Conservation (phyloP, 2,113 vertebrate genomes). For the Hippocampus barbouri region DNA sequence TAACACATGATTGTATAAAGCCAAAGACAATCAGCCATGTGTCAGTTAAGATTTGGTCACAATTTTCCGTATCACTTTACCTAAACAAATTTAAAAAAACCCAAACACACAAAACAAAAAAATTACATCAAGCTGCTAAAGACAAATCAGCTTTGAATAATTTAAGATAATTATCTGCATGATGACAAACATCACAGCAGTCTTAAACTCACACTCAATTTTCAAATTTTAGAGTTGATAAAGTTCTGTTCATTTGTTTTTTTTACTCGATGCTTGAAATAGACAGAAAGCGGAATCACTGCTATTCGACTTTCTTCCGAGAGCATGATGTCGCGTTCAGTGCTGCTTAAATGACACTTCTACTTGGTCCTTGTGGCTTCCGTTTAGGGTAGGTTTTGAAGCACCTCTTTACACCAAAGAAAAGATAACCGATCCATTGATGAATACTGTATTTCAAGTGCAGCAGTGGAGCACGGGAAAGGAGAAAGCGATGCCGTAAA, state of each 20-base stretch:
- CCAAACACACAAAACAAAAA: neutral
- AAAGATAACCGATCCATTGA: neutral
- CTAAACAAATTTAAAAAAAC: neutral
- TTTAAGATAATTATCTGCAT: neutral
- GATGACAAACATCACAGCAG: neutral
- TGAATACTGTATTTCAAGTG: conserved; percentile 14
- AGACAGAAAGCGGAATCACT: too few relatives aligned
- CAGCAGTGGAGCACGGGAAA: conserved; percentile 10
- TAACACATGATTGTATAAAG: neutral
- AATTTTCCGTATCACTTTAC: neutral
- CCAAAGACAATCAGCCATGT: neutral
- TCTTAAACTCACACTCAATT: neutral
- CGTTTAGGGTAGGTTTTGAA: neutral
- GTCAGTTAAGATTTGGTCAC: neutral
- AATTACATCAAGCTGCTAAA: neutral
- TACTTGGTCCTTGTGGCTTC: neutral
- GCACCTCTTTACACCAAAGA: neutral
- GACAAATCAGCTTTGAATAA: neutral
- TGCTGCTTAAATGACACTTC: neutral
- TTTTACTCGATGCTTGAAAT: too few relatives aligned
- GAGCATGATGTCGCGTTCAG: neutral
- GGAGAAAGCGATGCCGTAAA: conserved; percentile 13
- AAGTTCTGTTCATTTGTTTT: too few relatives aligned
- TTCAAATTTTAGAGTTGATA: too few relatives aligned
- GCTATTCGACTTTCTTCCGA: neutral